Percentiles rank a stretch among this genome's conserved stretches.
Evolutionary conservation across 2,113 vertebrate species (phyloP).

Genomic region (Pomatorhinus ruficollis): DNA sequence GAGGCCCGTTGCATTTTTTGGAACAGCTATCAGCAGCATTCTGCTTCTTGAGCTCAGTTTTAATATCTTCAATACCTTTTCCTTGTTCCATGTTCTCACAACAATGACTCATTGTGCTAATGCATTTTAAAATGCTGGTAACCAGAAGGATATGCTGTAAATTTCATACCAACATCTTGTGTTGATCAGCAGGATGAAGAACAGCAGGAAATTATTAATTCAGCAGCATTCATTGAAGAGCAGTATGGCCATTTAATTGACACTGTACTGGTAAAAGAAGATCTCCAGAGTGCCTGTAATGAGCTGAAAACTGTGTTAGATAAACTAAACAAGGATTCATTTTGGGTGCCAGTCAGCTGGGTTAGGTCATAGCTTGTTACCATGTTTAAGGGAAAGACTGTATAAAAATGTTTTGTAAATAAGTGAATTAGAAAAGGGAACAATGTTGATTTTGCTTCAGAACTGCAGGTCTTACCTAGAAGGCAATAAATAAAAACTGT

Average conservation of each 20-base stretch:
- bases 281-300: conserved; percentile 77
- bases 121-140: background rate
- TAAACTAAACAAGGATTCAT: conserved; percentile 79
- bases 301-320: conserved; percentile 85
- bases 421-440: background rate
- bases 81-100: background rate
- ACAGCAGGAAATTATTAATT: conserved; percentile 84
- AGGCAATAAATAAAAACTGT: background rate
- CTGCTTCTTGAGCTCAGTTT: background rate
- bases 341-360: conserved; percentile 92
- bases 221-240: conserved; percentile 85
- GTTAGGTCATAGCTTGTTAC: conserved; percentile 73
- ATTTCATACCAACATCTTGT: background rate
- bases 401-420: conserved; percentile 43
- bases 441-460: background rate
- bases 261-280: conserved; percentile 84
- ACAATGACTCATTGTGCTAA: background rate
- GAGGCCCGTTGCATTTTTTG: background rate
- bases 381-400: background rate
- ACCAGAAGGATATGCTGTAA: background rate
- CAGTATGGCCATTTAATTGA: conserved; percentile 89
- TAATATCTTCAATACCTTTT: background rate
- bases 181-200: conserved; percentile 83
- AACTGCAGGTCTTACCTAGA: background rate
- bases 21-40: background rate